These are phyloP conservation scores for Enteromius radiatus DNA, from an alignment of 2,797 vertebrate species.

Conservation along the genomic window DNA sequence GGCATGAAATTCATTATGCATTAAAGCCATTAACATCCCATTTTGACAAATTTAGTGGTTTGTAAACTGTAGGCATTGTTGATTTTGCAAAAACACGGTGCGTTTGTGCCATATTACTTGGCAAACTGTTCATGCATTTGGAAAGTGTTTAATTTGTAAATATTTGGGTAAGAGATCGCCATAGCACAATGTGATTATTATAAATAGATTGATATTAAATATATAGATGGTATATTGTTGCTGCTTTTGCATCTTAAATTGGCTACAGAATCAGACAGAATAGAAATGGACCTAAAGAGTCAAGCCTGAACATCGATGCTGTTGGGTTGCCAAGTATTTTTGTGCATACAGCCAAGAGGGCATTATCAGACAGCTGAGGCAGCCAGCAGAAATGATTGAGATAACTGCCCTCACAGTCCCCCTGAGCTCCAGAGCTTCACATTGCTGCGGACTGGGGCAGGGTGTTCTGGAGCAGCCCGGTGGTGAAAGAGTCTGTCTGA, in stretches of 20 bases:
- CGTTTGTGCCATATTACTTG: neutral
- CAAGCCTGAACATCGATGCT: conserved; percentile 66
- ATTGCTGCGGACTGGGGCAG: conserved; percentile 48
- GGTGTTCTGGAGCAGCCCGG: conserved; percentile 66
- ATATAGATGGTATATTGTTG: neutral
- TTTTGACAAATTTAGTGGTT: too few relatives aligned
- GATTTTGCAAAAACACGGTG: too few relatives aligned
- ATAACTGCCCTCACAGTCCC: conserved; percentile 51
- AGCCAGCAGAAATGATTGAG: conserved; percentile 56
- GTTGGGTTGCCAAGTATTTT: conserved; percentile 64
- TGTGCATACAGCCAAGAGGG: conserved; percentile 57
- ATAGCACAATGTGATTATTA: neutral
- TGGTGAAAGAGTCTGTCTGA: conserved; percentile 80
- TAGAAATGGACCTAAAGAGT: conserved; percentile 58
- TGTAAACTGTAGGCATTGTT: too few relatives aligned
- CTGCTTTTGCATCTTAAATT: neutral
- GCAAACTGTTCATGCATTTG: neutral
- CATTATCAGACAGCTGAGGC: conserved; percentile 56
- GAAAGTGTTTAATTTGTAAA: neutral
- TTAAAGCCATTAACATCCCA: neutral
- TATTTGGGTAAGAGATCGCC: neutral
- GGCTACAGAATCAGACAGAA: conserved; percentile 53
- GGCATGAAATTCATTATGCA: neutral
- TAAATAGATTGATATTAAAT: neutral
- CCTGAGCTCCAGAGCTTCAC: conserved; percentile 47